Conservation (phyloP, 2,797 vertebrate genomes). For the Coregonus suidteri region DNA sequence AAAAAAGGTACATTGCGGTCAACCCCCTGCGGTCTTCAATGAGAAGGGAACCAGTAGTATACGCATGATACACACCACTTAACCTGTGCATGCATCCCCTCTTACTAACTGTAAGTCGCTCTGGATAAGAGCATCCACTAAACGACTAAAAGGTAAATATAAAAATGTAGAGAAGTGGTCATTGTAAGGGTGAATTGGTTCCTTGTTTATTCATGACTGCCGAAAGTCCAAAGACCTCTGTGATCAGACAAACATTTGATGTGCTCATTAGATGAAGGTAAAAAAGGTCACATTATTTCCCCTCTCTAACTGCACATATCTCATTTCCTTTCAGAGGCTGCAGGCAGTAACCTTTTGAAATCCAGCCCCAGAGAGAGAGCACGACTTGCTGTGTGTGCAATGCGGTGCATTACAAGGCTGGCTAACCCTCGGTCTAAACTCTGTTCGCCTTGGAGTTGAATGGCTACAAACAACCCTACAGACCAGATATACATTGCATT, state of each 20-base stretch:
- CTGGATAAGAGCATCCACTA: background rate
- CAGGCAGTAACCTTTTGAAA: slow-evolving; percentile 49
- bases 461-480: background rate
- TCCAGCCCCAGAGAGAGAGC: slow-evolving; percentile 24
- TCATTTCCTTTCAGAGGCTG: slow-evolving; percentile 43
- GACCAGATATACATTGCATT: too few relatives aligned
- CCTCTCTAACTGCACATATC: slow-evolving; percentile 41
- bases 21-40: background rate
- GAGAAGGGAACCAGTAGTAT: background rate
- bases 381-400: slow-evolving; percentile 17
- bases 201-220: slow-evolving; percentile 51
- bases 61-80: background rate
- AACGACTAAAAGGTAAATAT: background rate
- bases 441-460: background rate
- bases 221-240: slow-evolving; percentile 47
- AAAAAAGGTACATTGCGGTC: background rate
- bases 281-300: slow-evolving; percentile 53
- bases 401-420: background rate
- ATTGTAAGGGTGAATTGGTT: slow-evolving; percentile 11
- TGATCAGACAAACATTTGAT: slow-evolving; percentile 55
- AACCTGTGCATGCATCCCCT: background rate
- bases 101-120: background rate
- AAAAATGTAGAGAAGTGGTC: background rate
- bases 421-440: background rate
- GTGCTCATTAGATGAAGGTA: slow-evolving; percentile 49